A percentile compares a stretch with the other conserved stretches of the same genome.
These are phyloP conservation scores for Turdus rufiventris DNA, from an alignment of 2,113 vertebrate species.

Conservation along the genomic window DNA sequence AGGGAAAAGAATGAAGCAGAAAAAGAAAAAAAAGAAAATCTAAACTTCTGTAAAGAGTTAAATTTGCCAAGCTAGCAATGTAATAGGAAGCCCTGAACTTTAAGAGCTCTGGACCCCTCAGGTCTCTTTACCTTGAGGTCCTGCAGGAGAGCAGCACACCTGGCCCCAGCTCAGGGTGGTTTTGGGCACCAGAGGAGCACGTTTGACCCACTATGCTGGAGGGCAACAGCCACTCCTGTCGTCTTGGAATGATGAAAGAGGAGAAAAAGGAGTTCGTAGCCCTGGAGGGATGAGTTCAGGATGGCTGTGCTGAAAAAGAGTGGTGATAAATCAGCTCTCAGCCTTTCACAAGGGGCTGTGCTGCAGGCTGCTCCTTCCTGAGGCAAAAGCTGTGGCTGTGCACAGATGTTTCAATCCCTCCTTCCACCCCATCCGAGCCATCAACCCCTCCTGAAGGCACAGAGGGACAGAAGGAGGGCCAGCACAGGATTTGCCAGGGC, in stretches of 20 bases:
- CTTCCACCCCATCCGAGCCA: neutral
- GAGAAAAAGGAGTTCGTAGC: neutral
- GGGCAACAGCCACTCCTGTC: neutral
- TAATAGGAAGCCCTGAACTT: neutral
- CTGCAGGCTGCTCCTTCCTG: neutral
- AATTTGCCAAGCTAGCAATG: neutral
- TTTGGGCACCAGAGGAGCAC: neutral
- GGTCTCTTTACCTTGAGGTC: neutral
- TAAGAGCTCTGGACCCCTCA: neutral
- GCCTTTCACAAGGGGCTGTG: fast-evolving
- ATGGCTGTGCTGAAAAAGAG: neutral
- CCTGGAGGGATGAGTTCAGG: neutral
- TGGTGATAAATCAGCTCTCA: neutral
- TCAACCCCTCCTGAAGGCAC: neutral
- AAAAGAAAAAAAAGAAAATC: neutral
- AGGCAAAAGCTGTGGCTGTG: neutral
- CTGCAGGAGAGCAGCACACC: neutral
- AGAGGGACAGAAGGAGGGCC: neutral
- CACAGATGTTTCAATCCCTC: neutral
- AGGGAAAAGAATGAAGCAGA: neutral
- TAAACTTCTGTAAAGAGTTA: neutral
- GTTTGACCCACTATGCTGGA: neutral
- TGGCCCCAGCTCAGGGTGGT: fast-evolving
- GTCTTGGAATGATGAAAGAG: neutral
- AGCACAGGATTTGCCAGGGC: neutral